Conservation (phyloP, 2,888 invertebrate species). For the Steinernema scapterisci region DNA sequence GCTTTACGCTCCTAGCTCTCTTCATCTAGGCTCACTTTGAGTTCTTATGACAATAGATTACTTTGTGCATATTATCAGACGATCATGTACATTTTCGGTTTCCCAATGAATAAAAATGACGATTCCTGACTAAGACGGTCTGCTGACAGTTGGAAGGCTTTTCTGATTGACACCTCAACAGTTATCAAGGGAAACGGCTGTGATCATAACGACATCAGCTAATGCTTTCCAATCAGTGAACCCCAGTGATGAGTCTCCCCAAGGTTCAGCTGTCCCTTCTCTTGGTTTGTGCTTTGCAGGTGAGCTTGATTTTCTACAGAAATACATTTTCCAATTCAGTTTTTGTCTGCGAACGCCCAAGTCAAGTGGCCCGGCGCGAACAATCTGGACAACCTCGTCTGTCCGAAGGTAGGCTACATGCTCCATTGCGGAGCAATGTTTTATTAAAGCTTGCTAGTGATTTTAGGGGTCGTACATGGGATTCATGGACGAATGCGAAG, state of each 20-base stretch:
- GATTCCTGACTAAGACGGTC: background rate
- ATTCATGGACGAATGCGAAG: constrained; percentile 37
- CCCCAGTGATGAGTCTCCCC: background rate
- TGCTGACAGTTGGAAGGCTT: too few relatives aligned
- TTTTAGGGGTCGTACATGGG: too few relatives aligned
- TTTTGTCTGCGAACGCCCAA: too few relatives aligned
- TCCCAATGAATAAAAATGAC: background rate
- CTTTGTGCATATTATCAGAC: background rate
- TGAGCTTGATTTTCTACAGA: too few relatives aligned
- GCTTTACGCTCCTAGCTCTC: constrained; percentile 8
- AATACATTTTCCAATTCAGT: too few relatives aligned
- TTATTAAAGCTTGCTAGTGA: too few relatives aligned
- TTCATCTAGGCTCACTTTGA: constrained; percentile 2
- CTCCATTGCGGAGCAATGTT: too few relatives aligned
- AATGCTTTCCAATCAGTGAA: background rate
- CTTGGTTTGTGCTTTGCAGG: too few relatives aligned
- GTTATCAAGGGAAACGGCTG: background rate
- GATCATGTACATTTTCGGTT: background rate
- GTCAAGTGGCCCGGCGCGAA: too few relatives aligned
- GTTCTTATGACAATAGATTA: background rate
- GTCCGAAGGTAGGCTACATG: too few relatives aligned
- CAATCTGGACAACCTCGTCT: too few relatives aligned
- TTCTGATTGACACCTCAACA: background rate
- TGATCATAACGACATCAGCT: background rate
- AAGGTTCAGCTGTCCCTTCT: too few relatives aligned